Conservation (phyloP, 1,140 invertebrate species). For the Drosophila kikkawai region DNA sequence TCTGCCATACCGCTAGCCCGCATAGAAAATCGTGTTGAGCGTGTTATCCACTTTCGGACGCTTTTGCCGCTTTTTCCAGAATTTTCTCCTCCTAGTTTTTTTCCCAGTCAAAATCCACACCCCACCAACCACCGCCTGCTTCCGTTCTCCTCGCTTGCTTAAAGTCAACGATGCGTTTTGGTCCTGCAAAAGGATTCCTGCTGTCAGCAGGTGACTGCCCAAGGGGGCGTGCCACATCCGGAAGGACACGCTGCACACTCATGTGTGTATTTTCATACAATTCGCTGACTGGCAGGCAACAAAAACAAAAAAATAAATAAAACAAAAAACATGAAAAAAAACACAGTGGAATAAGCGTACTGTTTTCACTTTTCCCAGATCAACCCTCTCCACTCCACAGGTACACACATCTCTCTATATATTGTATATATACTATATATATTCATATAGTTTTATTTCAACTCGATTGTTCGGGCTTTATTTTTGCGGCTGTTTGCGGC, state of each 20-base stretch:
- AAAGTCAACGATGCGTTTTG: slow-evolving; percentile 50
- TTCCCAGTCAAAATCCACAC: background rate
- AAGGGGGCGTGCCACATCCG: slow-evolving; percentile 39
- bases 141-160: slow-evolving; percentile 6
- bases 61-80: slow-evolving; percentile 2
- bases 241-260: slow-evolving; percentile 33
- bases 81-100: slow-evolving; percentile 11
- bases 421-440: background rate
- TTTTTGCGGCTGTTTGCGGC: slow-evolving; percentile 66
- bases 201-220: slow-evolving; percentile 55
- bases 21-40: slow-evolving; percentile 39
- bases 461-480: slow-evolving; percentile 49
- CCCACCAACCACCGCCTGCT: background rate
- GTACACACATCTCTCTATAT: background rate
- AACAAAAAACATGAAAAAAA: slow-evolving; percentile 13
- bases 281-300: slow-evolving; percentile 35
- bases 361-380: slow-evolving; percentile 48
- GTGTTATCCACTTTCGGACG: slow-evolving; percentile 43
- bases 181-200: slow-evolving; percentile 49
- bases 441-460: slow-evolving; percentile 21
- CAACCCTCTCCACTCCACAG: slow-evolving; percentile 9
- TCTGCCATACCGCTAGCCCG: slow-evolving; percentile 7
- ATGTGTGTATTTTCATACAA: slow-evolving; percentile 29
- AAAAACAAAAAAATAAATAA: background rate
- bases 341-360: slow-evolving; percentile 44